These are phyloP conservation scores for Popillia japonica DNA, from an alignment of 1,140 invertebrate genomes.

Conservation along the genomic window DNA sequence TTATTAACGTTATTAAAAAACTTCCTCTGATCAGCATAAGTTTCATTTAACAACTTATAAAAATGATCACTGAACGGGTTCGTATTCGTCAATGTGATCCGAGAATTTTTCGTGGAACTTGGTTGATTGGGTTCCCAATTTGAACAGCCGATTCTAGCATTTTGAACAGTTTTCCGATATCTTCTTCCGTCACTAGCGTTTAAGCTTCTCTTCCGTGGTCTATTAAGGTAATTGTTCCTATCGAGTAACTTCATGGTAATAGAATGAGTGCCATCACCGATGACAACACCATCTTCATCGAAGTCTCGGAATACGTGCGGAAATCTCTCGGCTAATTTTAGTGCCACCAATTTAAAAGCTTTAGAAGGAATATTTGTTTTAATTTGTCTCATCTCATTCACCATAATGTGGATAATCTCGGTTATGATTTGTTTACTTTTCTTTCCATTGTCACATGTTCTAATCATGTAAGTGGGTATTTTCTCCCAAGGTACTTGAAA, in stretches of 20 bases:
- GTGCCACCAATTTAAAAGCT: conserved; percentile 37
- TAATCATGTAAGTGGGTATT: conserved; percentile 1
- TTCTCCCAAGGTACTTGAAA: conserved; percentile 30
- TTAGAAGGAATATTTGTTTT: conserved; percentile 35
- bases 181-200: not conserved
- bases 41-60: not conserved
- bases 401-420: conserved; percentile 37
- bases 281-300: conserved; percentile 38
- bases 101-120: not conserved
- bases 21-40: not conserved
- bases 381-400: conserved; percentile 37
- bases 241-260: conserved; percentile 35
- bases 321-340: conserved; percentile 37
- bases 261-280: conserved; percentile 35
- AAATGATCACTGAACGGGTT: not conserved
- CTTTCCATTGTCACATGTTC: not conserved
- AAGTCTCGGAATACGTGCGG: conserved; percentile 33
- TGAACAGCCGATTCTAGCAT: conserved; percentile 17
- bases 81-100: not conserved
- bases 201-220: conserved; percentile 36
- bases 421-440: conserved; percentile 24
- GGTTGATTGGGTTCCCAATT: conserved; percentile 12
- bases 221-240: conserved; percentile 38
- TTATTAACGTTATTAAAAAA: conserved; percentile 18
- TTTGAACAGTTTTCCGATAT: not conserved